Conservation (phyloP, 2,797 vertebrate species). For the Okamejei kenojei region DNA sequence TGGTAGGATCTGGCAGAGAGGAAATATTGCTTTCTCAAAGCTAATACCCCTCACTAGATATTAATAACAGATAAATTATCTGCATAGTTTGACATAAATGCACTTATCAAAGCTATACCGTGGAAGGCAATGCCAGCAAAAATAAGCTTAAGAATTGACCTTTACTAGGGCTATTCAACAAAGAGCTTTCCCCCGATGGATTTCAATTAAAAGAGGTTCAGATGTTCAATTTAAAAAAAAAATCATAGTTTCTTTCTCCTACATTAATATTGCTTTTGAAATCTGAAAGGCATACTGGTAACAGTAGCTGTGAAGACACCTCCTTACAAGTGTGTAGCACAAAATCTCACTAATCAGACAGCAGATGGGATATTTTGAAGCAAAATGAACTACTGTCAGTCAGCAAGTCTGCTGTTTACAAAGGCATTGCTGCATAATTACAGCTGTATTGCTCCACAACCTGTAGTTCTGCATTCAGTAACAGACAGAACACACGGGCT, state of each 20-base stretch:
- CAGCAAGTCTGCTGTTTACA: constrained; percentile 51
- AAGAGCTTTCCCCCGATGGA: background rate
- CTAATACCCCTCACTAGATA: background rate
- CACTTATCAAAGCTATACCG: background rate
- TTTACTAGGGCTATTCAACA: background rate
- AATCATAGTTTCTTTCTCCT: background rate
- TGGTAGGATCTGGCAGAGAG: background rate
- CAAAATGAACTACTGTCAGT: constrained; percentile 49
- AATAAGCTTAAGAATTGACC: background rate
- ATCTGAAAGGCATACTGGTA: background rate
- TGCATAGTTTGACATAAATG: background rate
- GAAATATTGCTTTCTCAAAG: background rate
- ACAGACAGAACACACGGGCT: constrained; percentile 54
- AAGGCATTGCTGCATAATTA: constrained; percentile 55
- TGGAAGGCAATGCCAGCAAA: background rate
- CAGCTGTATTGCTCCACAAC: constrained; percentile 51
- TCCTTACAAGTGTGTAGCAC: constrained; percentile 16
- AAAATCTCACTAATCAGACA: constrained; percentile 42
- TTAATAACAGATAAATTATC: background rate
- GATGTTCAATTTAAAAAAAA: background rate
- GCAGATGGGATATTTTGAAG: constrained; percentile 43
- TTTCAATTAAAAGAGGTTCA: constrained; percentile 29
- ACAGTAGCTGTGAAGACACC: background rate
- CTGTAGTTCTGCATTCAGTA: constrained; percentile 53
- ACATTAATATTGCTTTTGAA: constrained; percentile 11